These are phyloP conservation scores for Isotomurus palustris DNA, from an alignment of 2,888 invertebrate genomes.

Conservation along the genomic window DNA sequence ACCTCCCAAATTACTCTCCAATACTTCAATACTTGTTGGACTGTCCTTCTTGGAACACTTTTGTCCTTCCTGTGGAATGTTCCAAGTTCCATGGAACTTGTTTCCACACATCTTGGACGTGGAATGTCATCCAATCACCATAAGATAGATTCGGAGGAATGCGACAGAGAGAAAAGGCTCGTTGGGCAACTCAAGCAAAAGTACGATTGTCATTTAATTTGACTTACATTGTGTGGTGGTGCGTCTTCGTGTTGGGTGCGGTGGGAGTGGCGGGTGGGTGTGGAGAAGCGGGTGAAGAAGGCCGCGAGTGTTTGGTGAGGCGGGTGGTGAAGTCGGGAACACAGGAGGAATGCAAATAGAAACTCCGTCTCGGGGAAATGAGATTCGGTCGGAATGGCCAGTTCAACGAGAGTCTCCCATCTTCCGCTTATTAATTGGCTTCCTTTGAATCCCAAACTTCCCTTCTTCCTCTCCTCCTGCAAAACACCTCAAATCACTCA, in stretches of 20 bases:
- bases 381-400: constrained; percentile 84
- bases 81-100: no score
- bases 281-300: constrained; percentile 52
- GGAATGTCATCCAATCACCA: no score
- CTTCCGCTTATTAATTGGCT: constrained; percentile 78
- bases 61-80: no score
- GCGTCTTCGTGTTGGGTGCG: not conserved
- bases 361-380: constrained; percentile 82
- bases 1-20: no score
- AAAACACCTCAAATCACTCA: constrained; percentile 10
- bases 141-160: no score
- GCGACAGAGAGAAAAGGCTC: not conserved
- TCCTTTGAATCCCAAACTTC: constrained; percentile 65
- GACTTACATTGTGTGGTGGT: not conserved
- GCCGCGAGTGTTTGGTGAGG: constrained; percentile 85
- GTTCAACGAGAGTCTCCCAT: constrained; percentile 79
- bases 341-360: constrained; percentile 88
- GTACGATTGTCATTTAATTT: not conserved
- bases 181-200: not conserved
- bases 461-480: not conserved
- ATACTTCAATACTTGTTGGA: no score
- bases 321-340: constrained; percentile 84
- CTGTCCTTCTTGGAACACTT: no score
- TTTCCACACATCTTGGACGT: no score
- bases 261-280: no score